Evolutionary conservation across 2,113 vertebrate species (phyloP).

Genomic region (Rhinogobius similis): DNA sequence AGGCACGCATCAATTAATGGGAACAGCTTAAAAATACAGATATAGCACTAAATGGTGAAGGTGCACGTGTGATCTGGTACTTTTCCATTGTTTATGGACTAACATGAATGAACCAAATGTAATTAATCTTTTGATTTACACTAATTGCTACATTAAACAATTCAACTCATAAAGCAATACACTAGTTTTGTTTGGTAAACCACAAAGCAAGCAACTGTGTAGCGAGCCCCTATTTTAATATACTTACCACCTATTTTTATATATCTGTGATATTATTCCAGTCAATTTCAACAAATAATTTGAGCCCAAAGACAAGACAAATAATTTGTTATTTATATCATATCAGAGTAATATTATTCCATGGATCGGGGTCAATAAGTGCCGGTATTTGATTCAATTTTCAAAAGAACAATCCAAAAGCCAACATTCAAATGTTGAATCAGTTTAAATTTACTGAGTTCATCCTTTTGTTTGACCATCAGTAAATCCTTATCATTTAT

Average conservation of each 20-base stretch:
- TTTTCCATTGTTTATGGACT: not conserved
- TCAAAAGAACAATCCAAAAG: not conserved
- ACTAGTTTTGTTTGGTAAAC: too few species aligned
- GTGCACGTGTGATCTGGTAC: not conserved
- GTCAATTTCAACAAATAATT: not conserved
- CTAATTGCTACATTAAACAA: not conserved
- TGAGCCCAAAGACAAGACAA: not conserved
- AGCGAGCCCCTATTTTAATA: too few species aligned
- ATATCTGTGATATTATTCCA: too few species aligned
- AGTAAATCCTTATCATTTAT: not conserved
- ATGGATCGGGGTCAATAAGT: not conserved
- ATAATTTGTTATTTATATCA: not conserved
- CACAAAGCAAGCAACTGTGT: too few species aligned
- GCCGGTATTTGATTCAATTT: not conserved
- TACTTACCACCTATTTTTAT: too few species aligned
- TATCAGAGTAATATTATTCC: not conserved
- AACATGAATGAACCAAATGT: not conserved
- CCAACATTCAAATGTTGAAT: not conserved
- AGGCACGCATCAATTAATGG: constrained; percentile 40
- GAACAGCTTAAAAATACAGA: constrained; percentile 27
- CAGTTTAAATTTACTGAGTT: not conserved
- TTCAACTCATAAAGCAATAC: not conserved
- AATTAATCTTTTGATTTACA: not conserved
- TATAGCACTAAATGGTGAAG: constrained; percentile 20
- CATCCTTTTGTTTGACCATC: not conserved